A percentile compares a stretch with the other conserved stretches of the same genome.
phyloP scores from a whole-genome alignment of 1,140 invertebrate genomes.

The Pseudomyrmex gracilis region DNA sequence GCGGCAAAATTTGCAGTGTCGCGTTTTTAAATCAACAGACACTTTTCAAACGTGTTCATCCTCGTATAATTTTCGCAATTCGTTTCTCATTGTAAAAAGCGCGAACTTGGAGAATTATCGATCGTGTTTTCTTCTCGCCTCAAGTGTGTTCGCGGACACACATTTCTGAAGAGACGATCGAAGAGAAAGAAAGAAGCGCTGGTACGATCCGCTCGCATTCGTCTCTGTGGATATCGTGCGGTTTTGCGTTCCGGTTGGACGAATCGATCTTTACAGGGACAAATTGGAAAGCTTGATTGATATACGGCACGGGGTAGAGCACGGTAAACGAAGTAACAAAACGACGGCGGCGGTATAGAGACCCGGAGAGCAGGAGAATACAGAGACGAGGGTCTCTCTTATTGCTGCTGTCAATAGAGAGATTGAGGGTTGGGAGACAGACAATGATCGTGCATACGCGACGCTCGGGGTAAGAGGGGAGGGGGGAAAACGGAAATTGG shows the following conservation, averaged over 20 bases:
- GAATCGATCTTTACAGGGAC: constrained; percentile 56
- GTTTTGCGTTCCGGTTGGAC: constrained; percentile 47
- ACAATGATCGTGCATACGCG: constrained; percentile 35
- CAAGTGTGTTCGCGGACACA: neutral
- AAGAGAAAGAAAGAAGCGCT: neutral
- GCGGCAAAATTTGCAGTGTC: constrained; percentile 4
- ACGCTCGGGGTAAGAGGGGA: neutral
- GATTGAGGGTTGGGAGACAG: neutral
- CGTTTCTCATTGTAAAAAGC: no score
- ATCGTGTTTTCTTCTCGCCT: constrained; percentile 3
- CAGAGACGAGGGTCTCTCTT: constrained; percentile 38
- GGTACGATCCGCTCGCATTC: neutral
- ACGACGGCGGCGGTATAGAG: constrained; percentile 5
- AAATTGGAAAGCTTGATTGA: constrained; percentile 63
- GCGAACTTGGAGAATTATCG: neutral
- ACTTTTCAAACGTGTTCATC: neutral
- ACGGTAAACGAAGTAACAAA: constrained; percentile 52
- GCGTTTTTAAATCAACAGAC: neutral
- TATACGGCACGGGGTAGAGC: constrained; percentile 24
- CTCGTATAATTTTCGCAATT: no score
- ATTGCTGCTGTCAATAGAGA: constrained; percentile 39
- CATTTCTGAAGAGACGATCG: constrained; percentile 4
- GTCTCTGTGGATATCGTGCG: constrained; percentile 32
- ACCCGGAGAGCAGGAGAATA: constrained; percentile 3
- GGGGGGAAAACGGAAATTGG: constrained; percentile 55